Percentiles rank a stretch among this genome's conserved stretches.
Evolutionary conservation across 2,888 invertebrate genomes (phyloP).

Genomic region (Acronicta alni): DNA sequence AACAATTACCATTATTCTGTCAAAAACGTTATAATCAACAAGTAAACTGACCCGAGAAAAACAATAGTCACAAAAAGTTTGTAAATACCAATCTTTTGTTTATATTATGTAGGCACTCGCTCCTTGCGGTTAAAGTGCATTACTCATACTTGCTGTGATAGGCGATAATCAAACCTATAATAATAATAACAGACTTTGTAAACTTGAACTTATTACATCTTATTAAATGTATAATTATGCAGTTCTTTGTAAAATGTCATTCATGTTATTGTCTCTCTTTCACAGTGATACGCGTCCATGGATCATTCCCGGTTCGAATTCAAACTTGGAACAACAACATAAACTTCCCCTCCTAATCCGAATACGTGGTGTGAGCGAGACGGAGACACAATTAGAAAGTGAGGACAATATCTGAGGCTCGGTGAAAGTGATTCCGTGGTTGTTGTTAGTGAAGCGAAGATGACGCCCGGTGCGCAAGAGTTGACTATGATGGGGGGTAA

Average conservation of each 20-base stretch:
- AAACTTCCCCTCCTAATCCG: conserved; percentile 18
- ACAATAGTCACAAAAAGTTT: conserved; percentile 8
- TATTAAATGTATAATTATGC: neutral
- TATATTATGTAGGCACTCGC: conserved; percentile 1
- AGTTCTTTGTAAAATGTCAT: conserved; percentile 3
- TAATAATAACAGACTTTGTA: neutral
- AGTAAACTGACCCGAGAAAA: conserved; percentile 17
- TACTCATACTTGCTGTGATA: conserved; percentile 14
- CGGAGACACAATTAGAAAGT: conserved; percentile 54
- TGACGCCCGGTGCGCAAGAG: conserved; percentile 74
- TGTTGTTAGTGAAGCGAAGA: conserved; percentile 52
- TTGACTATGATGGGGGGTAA: conserved; percentile 70
- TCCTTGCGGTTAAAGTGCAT: conserved; percentile 7
- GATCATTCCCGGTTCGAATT: conserved; percentile 56
- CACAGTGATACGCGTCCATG: conserved; percentile 63
- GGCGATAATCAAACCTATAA: conserved; percentile 28
- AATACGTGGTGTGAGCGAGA: conserved; percentile 43
- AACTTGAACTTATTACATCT: neutral
- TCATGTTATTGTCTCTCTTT: conserved; percentile 42
- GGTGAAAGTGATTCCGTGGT: conserved; percentile 50
- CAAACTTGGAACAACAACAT: conserved; percentile 34
- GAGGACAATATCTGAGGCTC: conserved; percentile 43
- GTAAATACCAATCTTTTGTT: conserved; percentile 1
- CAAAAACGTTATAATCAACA: conserved; percentile 7
- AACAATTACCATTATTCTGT: conserved; percentile 35